A percentile compares a stretch with the other conserved stretches of the same genome.
Evolutionary conservation across 1,140 invertebrate genomes (phyloP).

Genomic region (Sitobion miscanthi): DNA sequence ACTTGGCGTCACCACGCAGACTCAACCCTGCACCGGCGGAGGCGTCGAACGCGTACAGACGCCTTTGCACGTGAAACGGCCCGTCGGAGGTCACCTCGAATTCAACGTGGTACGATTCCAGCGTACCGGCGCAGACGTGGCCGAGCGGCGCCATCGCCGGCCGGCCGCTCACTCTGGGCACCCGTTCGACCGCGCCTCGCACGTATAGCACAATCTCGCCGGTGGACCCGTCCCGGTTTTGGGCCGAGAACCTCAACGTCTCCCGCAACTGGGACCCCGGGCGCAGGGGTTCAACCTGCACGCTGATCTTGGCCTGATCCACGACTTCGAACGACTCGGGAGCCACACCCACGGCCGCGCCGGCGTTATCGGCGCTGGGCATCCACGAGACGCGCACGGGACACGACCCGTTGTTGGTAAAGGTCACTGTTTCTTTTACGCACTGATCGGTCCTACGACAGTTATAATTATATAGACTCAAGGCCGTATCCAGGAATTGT

Average conservation of each 20-base stretch:
- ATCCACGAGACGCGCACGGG: neutral
- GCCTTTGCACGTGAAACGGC: neutral
- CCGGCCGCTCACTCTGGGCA: neutral
- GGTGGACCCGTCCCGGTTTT: neutral
- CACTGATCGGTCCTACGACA: neutral
- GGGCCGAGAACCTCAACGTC: neutral
- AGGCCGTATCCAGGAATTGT: too few species aligned
- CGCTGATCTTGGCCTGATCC: neutral
- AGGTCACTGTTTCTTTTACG: neutral
- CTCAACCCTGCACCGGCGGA: too few species aligned
- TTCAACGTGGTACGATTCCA: neutral
- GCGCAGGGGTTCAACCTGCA: neutral
- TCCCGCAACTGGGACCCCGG: neutral
- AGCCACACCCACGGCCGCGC: neutral
- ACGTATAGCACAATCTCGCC: neutral
- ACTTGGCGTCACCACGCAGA: neutral
- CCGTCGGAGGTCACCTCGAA: neutral
- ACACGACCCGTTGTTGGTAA: neutral
- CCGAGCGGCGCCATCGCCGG: neutral
- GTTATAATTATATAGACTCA: neutral
- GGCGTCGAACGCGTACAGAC: neutral
- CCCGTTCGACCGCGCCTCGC: neutral
- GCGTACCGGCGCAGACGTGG: neutral
- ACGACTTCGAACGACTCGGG: neutral
- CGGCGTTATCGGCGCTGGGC: neutral